phyloP scores from a whole-genome alignment of 2,888 invertebrate species.

The Salpingus planirostris region DNA sequence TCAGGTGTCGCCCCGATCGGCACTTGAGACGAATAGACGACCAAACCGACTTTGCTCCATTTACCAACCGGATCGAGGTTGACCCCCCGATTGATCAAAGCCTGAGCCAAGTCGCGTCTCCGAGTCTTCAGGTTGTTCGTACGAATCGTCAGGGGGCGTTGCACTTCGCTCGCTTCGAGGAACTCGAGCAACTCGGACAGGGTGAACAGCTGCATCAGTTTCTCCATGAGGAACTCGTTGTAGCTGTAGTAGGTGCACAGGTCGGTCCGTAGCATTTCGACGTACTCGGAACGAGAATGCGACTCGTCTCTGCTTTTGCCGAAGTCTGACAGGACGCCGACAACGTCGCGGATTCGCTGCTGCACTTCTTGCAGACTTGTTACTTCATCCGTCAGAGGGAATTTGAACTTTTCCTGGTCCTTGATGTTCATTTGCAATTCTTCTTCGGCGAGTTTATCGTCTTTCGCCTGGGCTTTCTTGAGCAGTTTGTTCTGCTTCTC shows the following conservation, averaged over 20 bases:
- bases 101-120: conserved; percentile 85
- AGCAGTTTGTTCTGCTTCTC: conserved; percentile 75
- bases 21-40: conserved; percentile 92
- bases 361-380: conserved; percentile 74
- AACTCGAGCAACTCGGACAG: conserved; percentile 83
- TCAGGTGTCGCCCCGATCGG: conserved; percentile 98
- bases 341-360: conserved; percentile 81
- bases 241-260: conserved; percentile 93
- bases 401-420: conserved; percentile 66
- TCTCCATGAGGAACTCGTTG: conserved; percentile 90
- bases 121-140: conserved; percentile 92
- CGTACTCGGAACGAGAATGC: conserved; percentile 73
- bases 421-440: conserved; percentile 76
- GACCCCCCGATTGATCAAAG: conserved; percentile 91
- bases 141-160: conserved; percentile 89
- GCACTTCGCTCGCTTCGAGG: conserved; percentile 92
- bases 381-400: conserved; percentile 68
- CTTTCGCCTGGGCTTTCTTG: conserved; percentile 59
- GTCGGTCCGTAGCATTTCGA: conserved; percentile 70
- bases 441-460: conserved; percentile 66
- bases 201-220: conserved; percentile 83
- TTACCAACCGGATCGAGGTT: conserved; percentile 97
- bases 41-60: conserved; percentile 97
- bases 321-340: conserved; percentile 74
- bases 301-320: conserved; percentile 56